These are phyloP conservation scores for Catalaphyllia jardinei DNA, from an alignment of 64 coral and sea anemone genomes.

Conservation along the genomic window DNA sequence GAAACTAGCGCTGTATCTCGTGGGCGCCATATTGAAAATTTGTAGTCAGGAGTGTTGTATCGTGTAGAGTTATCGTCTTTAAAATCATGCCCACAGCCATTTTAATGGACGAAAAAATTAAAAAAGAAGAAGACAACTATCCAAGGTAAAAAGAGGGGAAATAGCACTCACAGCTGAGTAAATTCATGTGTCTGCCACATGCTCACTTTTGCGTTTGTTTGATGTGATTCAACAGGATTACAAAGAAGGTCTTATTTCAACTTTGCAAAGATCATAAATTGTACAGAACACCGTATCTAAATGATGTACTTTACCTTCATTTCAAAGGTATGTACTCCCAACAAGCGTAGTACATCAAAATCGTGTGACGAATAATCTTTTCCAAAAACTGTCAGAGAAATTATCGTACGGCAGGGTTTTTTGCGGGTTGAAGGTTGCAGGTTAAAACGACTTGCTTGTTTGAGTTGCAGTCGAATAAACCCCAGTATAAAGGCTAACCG, in stretches of 20 bases:
- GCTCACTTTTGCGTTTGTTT: neutral
- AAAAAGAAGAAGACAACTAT: constrained; percentile 70
- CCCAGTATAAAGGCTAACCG: too few species aligned
- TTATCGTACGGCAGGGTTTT: too few species aligned
- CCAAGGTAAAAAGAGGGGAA: constrained; percentile 59
- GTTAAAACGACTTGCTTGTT: too few species aligned
- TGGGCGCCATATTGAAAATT: constrained; percentile 45
- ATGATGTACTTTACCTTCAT: constrained; percentile 96
- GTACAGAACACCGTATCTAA: constrained; percentile 90
- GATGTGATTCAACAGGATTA: constrained; percentile 60
- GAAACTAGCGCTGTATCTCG: constrained; percentile 7
- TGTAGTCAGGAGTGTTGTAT: too few species aligned
- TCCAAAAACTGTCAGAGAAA: too few species aligned
- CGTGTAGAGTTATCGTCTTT: neutral
- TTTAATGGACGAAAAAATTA: constrained; percentile 11
- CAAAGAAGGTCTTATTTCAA: constrained; percentile 75
- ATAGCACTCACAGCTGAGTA: neutral
- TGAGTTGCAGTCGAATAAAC: too few species aligned
- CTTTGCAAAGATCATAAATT: constrained; percentile 96
- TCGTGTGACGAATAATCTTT: too few species aligned
- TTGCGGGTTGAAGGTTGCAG: too few species aligned
- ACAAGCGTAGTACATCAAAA: too few species aligned
- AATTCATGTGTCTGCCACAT: neutral
- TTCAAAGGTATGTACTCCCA: constrained; percentile 67
- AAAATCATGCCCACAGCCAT: constrained; percentile 39